Base-by-base conservation (phyloP, 2,888 invertebrate genomes). In the Papilio elwesi region DNA sequence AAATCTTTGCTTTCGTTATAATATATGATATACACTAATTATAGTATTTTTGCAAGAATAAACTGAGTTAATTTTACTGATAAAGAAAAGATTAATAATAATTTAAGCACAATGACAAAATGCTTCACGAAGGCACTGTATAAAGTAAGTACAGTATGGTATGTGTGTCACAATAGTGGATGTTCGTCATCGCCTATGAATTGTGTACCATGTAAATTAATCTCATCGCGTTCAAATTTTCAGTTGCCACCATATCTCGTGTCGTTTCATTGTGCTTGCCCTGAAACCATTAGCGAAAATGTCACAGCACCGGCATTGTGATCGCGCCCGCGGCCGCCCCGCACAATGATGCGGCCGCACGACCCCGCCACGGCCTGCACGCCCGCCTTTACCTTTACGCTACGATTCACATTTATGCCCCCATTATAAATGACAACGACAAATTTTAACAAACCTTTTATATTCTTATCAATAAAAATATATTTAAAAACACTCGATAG, bases 221-320 rank as follows among this genome's bases (percentile, higher is more conserved):
- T 92, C 90, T 89, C 84, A 85, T 85, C 87, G 87, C 43, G 43
- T 62, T 91, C 89, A 92, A 92, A 93, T 93, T 91, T 93, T 93
- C 93, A 91, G 89, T 93, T 91, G 89, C 89, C 87, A 90, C 93
- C 92, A 91, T 93, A 93, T 93, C 92, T 92, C 88, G 85, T 92
- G 92, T 93, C 92, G 88, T 91, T 92, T 93, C 92, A 93, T 92
- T 93, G 92, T 93, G 90, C 90, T 91, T 90, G 87, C 91, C 92
- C 90, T 90, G 90, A 85, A 91, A 93, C 93, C 93, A 93, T 93
- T 93, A 93, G 93, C 90, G 92, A 93, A 91, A 93, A 93, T 93
- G 92, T 93, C 93, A 93, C 90, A 88, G 88, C 89, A 89, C 80
- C 84, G 90, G 90, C 89, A 92, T 93, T 93, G 93, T 93, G 86